Evolutionary conservation across 2,888 invertebrate genomes (phyloP).

Genomic region (Diplazon laetatorius): DNA sequence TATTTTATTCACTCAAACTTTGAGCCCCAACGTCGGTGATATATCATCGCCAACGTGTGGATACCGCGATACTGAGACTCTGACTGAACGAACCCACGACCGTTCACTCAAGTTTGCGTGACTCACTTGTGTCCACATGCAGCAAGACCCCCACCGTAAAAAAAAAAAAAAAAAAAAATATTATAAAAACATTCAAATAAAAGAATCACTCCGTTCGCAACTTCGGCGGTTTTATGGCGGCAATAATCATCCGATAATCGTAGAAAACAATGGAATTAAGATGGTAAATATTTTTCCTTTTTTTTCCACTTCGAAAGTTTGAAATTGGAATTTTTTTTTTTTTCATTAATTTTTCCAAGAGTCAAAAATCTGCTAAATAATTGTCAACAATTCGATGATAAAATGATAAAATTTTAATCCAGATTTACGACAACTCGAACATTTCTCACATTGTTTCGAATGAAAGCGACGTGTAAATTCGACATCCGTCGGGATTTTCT

Average conservation of each 20-base stretch:
- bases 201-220: too few species aligned
- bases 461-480: background rate
- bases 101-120: conserved; percentile 57
- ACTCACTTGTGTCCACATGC: conserved; percentile 54
- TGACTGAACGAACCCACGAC: conserved; percentile 40
- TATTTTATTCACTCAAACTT: conserved; percentile 9
- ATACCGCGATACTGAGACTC: conserved; percentile 50
- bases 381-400: too few species aligned
- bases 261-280: too few species aligned
- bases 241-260: background rate
- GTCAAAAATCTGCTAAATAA: too few species aligned
- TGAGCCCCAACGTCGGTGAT: conserved; percentile 20
- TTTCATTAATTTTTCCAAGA: too few species aligned
- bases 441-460: too few species aligned
- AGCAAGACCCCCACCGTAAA: conserved; percentile 21
- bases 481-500: conserved; percentile 23
- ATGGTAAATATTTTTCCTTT: too few species aligned
- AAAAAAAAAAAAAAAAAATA: conserved; percentile 19
- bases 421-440: too few species aligned
- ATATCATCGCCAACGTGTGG: conserved; percentile 51
- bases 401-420: too few species aligned
- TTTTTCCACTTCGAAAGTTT: too few species aligned
- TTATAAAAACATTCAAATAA: conserved; percentile 4
- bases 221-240: background rate
- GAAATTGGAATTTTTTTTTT: too few species aligned